Evolutionary conservation across 2,888 invertebrate genomes (phyloP).

Genomic region (Plemyria rubiginata): DNA sequence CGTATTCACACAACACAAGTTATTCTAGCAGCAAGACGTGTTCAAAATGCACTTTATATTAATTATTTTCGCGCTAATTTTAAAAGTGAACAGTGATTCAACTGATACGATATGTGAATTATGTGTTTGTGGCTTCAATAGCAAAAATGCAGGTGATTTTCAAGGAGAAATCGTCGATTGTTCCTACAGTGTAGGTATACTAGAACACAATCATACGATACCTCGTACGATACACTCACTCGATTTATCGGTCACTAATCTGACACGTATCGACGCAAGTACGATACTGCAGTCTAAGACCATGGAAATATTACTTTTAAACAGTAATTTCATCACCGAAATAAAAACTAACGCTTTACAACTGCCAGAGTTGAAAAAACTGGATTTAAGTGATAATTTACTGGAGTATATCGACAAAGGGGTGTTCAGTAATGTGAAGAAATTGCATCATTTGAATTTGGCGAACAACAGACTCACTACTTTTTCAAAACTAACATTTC

Average conservation of each 20-base stretch:
- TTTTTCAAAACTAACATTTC: slow-evolving; percentile 68
- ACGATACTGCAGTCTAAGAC: slow-evolving; percentile 56
- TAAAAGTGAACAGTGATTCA: slow-evolving; percentile 49
- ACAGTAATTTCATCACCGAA: slow-evolving; percentile 60
- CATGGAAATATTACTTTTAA: slow-evolving; percentile 59
- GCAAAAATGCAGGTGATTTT: slow-evolving; percentile 53
- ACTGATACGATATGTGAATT: slow-evolving; percentile 61
- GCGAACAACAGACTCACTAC: slow-evolving; percentile 72
- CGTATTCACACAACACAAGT: slow-evolving; percentile 34
- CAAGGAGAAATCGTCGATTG: slow-evolving; percentile 64
- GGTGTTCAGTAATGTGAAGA: slow-evolving; percentile 65
- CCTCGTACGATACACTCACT: slow-evolving; percentile 59
- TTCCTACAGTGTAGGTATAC: slow-evolving; percentile 50
- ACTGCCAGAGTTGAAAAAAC: slow-evolving; percentile 61
- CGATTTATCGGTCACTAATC: slow-evolving; percentile 68
- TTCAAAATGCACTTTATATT: slow-evolving; percentile 50
- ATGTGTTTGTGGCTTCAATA: slow-evolving; percentile 58
- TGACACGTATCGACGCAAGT: slow-evolving; percentile 53
- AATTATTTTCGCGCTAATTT: slow-evolving; percentile 45
- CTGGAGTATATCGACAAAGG: slow-evolving; percentile 66
- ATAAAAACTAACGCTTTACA: slow-evolving; percentile 59
- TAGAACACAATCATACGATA: slow-evolving; percentile 52
- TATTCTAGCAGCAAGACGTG: slow-evolving; percentile 31
- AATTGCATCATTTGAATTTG: slow-evolving; percentile 72
- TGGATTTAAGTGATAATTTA: slow-evolving; percentile 74